Conservation (phyloP, 2,797 vertebrate species). For the Dromococcyx pavoninus region DNA sequence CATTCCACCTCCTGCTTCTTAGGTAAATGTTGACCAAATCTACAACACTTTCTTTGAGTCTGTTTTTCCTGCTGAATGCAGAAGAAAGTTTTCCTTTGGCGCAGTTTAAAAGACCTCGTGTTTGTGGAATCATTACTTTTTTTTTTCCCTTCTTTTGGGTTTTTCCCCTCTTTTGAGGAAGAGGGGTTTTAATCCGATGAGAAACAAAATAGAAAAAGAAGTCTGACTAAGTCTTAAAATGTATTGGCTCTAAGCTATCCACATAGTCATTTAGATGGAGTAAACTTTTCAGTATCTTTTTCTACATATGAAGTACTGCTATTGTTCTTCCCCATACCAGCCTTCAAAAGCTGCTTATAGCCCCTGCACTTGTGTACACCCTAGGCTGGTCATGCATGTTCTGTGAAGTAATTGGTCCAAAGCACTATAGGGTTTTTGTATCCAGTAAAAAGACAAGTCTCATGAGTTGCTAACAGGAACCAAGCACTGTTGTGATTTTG, state of each 20-base stretch:
- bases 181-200: neutral
- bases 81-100: too few relatives aligned
- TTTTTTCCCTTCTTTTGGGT: too few relatives aligned
- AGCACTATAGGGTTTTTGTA: neutral
- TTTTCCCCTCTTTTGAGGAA: too few relatives aligned
- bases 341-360: neutral
- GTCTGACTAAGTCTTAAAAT: neutral
- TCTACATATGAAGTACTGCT: neutral
- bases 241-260: neutral
- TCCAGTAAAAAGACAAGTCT: neutral
- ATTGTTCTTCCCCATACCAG: neutral
- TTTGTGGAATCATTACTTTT: too few relatives aligned
- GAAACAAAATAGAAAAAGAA: neutral
- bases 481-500: neutral
- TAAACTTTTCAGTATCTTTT: neutral
- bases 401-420: neutral
- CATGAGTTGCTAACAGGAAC: neutral
- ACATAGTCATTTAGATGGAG: neutral
- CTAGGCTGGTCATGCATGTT: too few relatives aligned
- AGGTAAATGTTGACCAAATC: too few relatives aligned
- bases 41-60: too few relatives aligned
- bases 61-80: too few relatives aligned
- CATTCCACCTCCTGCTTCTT: too few relatives aligned
- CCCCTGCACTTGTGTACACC: too few relatives aligned
- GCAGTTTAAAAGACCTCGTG: too few relatives aligned